Evolutionary conservation across 2,888 invertebrate genomes (phyloP).

Genomic region (Dicycla oo): DNA sequence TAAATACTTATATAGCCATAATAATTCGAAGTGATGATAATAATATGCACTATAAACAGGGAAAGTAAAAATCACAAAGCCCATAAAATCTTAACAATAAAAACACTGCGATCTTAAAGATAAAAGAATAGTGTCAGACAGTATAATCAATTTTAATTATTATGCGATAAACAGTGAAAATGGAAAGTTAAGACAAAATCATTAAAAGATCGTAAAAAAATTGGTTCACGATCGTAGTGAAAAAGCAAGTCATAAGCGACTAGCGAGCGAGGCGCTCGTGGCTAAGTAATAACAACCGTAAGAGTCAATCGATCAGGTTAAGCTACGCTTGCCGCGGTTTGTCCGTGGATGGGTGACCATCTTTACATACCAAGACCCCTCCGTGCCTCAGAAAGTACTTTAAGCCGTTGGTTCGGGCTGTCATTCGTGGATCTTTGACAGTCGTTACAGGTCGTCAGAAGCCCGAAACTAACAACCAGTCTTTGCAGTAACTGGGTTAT

Average conservation of each 20-base stretch:
- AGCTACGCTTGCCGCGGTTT: no score
- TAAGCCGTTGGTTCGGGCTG: no score
- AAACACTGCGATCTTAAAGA: background rate
- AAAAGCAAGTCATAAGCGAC: background rate
- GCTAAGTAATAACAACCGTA: no score
- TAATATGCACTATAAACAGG: background rate
- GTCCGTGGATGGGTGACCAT: no score
- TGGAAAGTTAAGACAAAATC: constrained; percentile 20
- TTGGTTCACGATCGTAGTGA: background rate
- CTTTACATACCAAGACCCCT: rapidly evolving
- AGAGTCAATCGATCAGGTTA: no score
- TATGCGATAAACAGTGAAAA: constrained; percentile 16
- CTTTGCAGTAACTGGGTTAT: no score
- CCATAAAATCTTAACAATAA: constrained; percentile 20
- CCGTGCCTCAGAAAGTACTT: no score
- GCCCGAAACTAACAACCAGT: no score
- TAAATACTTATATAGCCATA: background rate
- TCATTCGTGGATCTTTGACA: no score
- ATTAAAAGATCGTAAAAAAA: constrained; percentile 20
- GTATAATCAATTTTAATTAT: constrained; percentile 17
- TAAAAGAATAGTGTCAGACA: background rate
- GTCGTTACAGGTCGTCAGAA: no score
- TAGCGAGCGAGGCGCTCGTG: no score
- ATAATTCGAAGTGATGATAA: background rate
- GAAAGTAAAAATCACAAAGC: constrained; percentile 3